phyloP scores from a whole-genome alignment of 1,140 invertebrate species.

The Notospermus geniculatus region DNA sequence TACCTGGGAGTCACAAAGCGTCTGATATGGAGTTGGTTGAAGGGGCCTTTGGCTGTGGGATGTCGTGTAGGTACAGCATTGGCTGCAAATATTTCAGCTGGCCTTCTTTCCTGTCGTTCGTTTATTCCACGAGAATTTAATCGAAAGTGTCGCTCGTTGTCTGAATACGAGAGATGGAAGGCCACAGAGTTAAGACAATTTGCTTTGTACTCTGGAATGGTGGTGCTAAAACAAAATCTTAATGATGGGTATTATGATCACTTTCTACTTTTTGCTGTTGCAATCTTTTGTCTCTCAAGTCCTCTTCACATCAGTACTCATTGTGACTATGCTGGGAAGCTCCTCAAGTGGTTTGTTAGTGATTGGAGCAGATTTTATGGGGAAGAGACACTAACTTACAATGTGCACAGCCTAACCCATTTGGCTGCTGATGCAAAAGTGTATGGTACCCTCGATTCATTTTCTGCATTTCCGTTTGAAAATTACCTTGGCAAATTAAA shows the following conservation, averaged over 20 bases:
- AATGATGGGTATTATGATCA: slow-evolving; percentile 45
- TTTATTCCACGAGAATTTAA: slow-evolving; percentile 37
- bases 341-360: slow-evolving; percentile 42
- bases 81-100: slow-evolving; percentile 13
- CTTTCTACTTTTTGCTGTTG: slow-evolving; percentile 51
- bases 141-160: slow-evolving; percentile 39
- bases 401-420: slow-evolving; percentile 53
- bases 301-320: slow-evolving; percentile 16
- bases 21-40: slow-evolving; percentile 40
- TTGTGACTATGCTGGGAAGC: slow-evolving; percentile 34
- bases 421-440: slow-evolving; percentile 51
- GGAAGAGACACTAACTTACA: slow-evolving; percentile 39
- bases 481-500: slow-evolving; percentile 54
- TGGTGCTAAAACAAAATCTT: slow-evolving; percentile 26
- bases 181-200: slow-evolving; percentile 52
- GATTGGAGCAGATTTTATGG: slow-evolving; percentile 38
- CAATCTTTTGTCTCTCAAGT: slow-evolving; percentile 35
- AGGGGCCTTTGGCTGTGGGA: slow-evolving; percentile 6
- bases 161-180: slow-evolving; percentile 44
- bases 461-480: slow-evolving; percentile 58
- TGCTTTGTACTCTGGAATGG: slow-evolving; percentile 38
- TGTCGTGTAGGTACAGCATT: slow-evolving; percentile 1
- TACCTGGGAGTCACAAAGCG: slow-evolving; percentile 41
- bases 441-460: slow-evolving; percentile 51
- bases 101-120: slow-evolving; percentile 19